Evolutionary conservation across 2,113 vertebrate genomes (phyloP).

Genomic region (western clawed frog (Xenopus tropicalis)): DNA sequence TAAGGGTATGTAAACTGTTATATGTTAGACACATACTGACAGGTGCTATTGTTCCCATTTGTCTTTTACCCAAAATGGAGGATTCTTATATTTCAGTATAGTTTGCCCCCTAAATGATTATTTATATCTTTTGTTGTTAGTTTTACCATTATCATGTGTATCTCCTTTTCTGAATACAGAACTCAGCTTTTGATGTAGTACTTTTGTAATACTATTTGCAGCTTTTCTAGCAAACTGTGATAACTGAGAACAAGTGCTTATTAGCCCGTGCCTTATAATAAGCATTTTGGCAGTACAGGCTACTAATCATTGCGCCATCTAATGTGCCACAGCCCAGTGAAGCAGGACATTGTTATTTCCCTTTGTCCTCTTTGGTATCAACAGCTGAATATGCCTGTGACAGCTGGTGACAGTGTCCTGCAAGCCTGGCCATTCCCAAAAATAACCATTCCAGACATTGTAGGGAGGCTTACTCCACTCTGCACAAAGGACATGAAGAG

Average conservation of each 20-base stretch:
- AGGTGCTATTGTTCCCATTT: not conserved
- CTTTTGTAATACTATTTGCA: no score
- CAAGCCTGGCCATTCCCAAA: constrained; percentile 31
- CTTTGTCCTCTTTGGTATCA: constrained; percentile 37
- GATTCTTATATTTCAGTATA: no score
- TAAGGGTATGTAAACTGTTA: not conserved
- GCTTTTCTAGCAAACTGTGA: no score
- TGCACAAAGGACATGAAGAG: constrained; percentile 23
- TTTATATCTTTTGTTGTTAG: no score
- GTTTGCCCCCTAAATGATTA: no score
- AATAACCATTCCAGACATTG: constrained; percentile 43
- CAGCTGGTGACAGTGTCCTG: constrained; percentile 55
- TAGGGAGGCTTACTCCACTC: constrained; percentile 27
- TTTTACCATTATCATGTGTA: no score
- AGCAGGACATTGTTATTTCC: constrained; percentile 40
- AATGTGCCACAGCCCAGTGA: not conserved
- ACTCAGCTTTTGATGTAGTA: no score
- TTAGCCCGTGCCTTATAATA: not conserved
- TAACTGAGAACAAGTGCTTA: no score
- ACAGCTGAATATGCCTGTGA: constrained; percentile 60
- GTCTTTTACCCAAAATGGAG: no score
- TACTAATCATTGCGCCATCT: constrained; percentile 4
- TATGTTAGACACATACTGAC: not conserved
- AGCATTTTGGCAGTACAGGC: constrained; percentile 17
- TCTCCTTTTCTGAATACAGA: no score